Conservation (phyloP, 2,797 vertebrate genomes). For the Coregonus sp. region DNA sequence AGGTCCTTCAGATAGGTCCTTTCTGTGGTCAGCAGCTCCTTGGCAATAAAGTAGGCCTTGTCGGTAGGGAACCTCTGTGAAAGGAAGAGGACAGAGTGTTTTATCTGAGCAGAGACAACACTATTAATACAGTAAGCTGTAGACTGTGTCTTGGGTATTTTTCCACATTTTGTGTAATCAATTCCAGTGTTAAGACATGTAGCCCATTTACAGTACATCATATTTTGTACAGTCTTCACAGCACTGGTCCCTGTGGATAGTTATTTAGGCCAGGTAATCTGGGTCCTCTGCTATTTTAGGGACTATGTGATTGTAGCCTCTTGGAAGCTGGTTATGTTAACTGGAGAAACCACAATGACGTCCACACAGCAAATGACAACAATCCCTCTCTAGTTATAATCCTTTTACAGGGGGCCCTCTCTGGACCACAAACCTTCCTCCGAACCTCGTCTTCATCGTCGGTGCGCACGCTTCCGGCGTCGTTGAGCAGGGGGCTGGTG, state of each 20-base stretch:
- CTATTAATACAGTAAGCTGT: background rate
- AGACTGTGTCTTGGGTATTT: background rate
- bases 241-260: constrained; percentile 34
- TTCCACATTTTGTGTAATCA: background rate
- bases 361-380: background rate
- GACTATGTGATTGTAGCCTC: constrained; percentile 11
- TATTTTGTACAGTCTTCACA: constrained; percentile 32
- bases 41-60: constrained; percentile 93
- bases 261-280: constrained; percentile 61
- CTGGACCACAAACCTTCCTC: constrained; percentile 80
- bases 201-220: constrained; percentile 25
- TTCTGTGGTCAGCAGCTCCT: constrained; percentile 91
- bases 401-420: background rate
- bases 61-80: constrained; percentile 90
- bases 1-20: constrained; percentile 93
- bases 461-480: constrained; percentile 83
- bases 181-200: background rate
- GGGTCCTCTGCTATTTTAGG: constrained; percentile 55
- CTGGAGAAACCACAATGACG: background rate
- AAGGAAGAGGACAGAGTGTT: constrained; percentile 27
- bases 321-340: constrained; percentile 15
- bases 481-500: constrained; percentile 90
- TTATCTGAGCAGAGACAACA: constrained; percentile 5
- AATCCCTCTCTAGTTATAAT: background rate
- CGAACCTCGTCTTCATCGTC: constrained; percentile 92